These are phyloP conservation scores for Eristalinus sepulchralis DNA, from an alignment of 2,888 invertebrate genomes.

Conservation along the genomic window DNA sequence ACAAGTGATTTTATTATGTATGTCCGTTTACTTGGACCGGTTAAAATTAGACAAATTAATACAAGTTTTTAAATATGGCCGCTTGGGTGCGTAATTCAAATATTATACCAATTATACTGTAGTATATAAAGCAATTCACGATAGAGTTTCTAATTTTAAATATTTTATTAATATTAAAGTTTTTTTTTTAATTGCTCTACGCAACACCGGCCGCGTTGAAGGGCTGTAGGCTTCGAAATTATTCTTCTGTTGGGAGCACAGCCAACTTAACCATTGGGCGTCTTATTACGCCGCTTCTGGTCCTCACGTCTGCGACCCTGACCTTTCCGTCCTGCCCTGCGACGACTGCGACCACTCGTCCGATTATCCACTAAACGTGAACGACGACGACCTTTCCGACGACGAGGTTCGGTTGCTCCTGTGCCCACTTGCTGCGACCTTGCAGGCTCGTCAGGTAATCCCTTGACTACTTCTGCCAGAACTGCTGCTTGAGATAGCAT, in stretches of 20 bases:
- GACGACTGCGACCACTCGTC: constrained; percentile 21
- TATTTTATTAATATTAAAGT: too few relatives aligned
- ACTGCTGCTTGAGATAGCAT: constrained; percentile 37
- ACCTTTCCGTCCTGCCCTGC: constrained; percentile 43
- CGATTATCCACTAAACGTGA: constrained; percentile 46
- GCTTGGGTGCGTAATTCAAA: too few relatives aligned
- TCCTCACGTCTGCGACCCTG: constrained; percentile 53
- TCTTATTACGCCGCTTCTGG: constrained; percentile 39
- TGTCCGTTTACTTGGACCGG: too few relatives aligned
- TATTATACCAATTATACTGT: too few relatives aligned
- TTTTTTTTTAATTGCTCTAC: too few relatives aligned
- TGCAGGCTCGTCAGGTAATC: constrained; percentile 56
- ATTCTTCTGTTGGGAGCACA: constrained; percentile 1
- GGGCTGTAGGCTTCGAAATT: constrained; percentile 20
- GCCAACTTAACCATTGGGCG: constrained; percentile 44
- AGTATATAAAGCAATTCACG: too few relatives aligned
- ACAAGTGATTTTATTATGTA: too few relatives aligned
- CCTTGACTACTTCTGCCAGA: constrained; percentile 47
- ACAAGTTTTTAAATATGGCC: too few relatives aligned
- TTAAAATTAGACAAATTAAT: too few relatives aligned
- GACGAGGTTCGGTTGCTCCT: constrained; percentile 32
- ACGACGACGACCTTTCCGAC: too few relatives aligned
- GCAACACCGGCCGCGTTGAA: too few relatives aligned
- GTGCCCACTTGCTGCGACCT: constrained; percentile 36
- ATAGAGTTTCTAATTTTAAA: too few relatives aligned